These are phyloP conservation scores for Pandion haliaetus DNA, from an alignment of 2,113 vertebrate genomes.

Conservation along the genomic window DNA sequence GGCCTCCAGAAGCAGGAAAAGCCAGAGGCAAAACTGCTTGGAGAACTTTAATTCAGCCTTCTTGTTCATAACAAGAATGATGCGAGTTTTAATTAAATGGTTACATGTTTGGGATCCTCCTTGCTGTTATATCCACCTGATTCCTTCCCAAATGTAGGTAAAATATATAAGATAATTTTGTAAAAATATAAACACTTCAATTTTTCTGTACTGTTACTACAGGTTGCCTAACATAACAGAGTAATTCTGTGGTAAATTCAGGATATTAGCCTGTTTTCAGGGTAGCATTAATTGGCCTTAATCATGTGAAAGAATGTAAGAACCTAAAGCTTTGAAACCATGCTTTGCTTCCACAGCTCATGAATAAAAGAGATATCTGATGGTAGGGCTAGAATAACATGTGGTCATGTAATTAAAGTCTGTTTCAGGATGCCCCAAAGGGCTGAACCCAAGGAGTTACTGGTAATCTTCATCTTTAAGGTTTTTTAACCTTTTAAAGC, in stretches of 20 bases:
- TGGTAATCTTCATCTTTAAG: not conserved
- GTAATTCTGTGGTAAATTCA: not conserved
- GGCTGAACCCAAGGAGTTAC: not conserved
- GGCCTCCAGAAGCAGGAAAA: not conserved
- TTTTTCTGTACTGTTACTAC: not conserved
- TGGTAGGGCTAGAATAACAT: not conserved
- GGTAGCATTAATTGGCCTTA: not conserved
- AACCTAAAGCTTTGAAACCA: not conserved
- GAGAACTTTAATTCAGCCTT: not conserved
- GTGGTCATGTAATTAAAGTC: not conserved
- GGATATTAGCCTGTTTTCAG: not conserved
- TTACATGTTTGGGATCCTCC: not conserved
- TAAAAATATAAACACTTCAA: not conserved
- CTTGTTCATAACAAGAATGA: not conserved
- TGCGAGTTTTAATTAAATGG: not conserved
- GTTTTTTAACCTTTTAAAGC: not conserved
- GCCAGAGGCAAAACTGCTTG: not conserved
- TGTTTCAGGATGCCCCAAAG: not conserved
- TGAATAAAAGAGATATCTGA: not conserved
- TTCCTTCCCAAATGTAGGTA: not conserved
- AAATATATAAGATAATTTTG: not conserved
- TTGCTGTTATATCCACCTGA: not conserved
- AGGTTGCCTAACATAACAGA: not conserved
- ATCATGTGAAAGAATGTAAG: not conserved
- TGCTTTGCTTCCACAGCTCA: not conserved